Evolutionary conservation across 2,797 vertebrate species (phyloP), one percentile per base, ranked within the genome.

Genomic region (Labroides dimidiatus): DNA sequence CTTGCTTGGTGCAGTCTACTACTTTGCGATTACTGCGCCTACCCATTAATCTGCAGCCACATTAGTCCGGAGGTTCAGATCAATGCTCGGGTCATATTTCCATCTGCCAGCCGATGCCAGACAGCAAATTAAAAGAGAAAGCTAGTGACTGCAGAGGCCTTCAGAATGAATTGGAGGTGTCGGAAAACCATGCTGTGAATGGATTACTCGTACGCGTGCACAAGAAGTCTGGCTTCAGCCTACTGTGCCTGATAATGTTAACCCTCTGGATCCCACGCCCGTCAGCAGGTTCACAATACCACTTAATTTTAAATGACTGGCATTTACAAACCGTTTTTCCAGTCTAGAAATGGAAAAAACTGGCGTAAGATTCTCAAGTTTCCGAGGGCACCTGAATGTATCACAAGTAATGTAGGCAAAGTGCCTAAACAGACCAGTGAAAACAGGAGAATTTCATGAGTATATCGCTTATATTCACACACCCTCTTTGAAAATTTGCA

Each of bases 71-170:
- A 79, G 65, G 59, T 73, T 79, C 69, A 72, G 65, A 84, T 85
- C 80, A 73, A 77, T 74, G 77, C 68, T 60, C 17, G 55, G 62
- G 75, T 87, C 84, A 84, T 84, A 80, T 88, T 84, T 85, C 78
- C 70, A 65, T 84, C 78, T 43, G 24, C 39, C 54, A 19, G 67
- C 61, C 89, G 66, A 85, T 64, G 71, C 67, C 64, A 80, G 77
- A 62, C 77, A 81, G 75, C 77, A 89, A 87, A 88, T 87, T 82
- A 87, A 85, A 89, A 80, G 68, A 75, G 77, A 81, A 78, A 73
- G 75, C 72, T 75, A 50, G 81, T 77, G 75, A 78, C 62, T 64
- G 78, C 59, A 37, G 64, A 82, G 61, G 53, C 58, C 72, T 66
- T 82, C 56, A 57, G 23, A 50, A 53, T 79, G 75, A 76, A 87